Evolutionary conservation across 2,888 invertebrate genomes (phyloP).

Genomic region (Nomada ruficornis): DNA sequence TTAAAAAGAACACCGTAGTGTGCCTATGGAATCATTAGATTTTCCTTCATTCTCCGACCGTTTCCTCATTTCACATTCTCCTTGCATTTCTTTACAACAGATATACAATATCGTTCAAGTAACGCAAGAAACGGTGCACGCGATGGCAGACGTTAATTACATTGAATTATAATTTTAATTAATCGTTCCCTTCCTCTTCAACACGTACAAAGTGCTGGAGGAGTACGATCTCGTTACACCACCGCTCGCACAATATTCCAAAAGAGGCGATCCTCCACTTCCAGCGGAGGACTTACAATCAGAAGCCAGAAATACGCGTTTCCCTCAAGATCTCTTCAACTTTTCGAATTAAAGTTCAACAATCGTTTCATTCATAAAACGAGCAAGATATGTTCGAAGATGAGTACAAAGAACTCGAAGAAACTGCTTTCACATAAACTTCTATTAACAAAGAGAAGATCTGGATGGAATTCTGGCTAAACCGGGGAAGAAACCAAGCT

Average conservation of each 20-base stretch:
- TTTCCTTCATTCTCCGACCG: no score
- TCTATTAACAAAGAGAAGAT: background rate
- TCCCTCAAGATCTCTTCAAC: constrained; percentile 16
- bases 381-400: background rate
- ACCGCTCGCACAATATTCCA: background rate
- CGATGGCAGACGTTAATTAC: background rate
- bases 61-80: no score
- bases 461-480: background rate
- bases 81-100: no score
- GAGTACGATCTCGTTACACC: background rate
- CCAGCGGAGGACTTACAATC: background rate
- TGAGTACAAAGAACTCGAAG: no score
- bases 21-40: no score
- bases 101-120: no score
- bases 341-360: background rate
- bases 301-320: constrained; percentile 3
- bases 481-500: constrained; percentile 24
- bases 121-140: background rate
- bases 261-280: background rate
- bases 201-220: background rate
- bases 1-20: no score
- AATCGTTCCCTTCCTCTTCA: background rate
- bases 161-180: background rate
- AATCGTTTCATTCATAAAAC: background rate
- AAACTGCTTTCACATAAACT: background rate